Evolutionary conservation across 2,888 invertebrate species (phyloP).

Genomic region (Volucella inanis): DNA sequence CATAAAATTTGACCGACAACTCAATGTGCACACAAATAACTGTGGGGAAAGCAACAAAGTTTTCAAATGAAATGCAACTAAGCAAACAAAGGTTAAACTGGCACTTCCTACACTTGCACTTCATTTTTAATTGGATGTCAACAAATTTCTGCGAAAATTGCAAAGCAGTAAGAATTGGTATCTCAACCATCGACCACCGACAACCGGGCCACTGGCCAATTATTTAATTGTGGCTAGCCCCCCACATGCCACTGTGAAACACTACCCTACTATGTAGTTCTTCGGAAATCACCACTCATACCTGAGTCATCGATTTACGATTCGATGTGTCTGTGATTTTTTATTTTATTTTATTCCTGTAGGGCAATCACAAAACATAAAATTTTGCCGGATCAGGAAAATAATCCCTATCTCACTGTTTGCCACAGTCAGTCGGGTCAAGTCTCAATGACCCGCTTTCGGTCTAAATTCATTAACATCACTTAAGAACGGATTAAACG

Average conservation of each 20-base stretch:
- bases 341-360: not conserved
- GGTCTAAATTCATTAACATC: slow-evolving; percentile 69
- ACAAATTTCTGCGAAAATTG: slow-evolving; percentile 44
- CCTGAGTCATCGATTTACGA: slow-evolving; percentile 41
- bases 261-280: not conserved
- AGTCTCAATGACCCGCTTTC: slow-evolving; percentile 69
- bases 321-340: not conserved
- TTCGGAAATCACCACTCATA: not conserved
- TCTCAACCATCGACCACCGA: too few species aligned
- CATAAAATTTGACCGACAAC: too few species aligned
- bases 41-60: too few species aligned
- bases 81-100: not conserved
- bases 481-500: slow-evolving; percentile 68
- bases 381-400: not conserved
- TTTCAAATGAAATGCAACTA: too few species aligned
- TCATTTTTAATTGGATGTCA: slow-evolving; percentile 15
- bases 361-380: not conserved
- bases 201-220: slow-evolving; percentile 9
- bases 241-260: slow-evolving; percentile 20
- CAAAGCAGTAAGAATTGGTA: slow-evolving; percentile 12
- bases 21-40: too few species aligned
- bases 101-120: not conserved
- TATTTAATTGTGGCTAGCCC: slow-evolving; percentile 52
- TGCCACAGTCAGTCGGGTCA: slow-evolving; percentile 44
- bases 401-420: slow-evolving; percentile 10